Evolutionary conservation across 2,888 invertebrate species (phyloP).

Genomic region (Latrodectus elegans): DNA sequence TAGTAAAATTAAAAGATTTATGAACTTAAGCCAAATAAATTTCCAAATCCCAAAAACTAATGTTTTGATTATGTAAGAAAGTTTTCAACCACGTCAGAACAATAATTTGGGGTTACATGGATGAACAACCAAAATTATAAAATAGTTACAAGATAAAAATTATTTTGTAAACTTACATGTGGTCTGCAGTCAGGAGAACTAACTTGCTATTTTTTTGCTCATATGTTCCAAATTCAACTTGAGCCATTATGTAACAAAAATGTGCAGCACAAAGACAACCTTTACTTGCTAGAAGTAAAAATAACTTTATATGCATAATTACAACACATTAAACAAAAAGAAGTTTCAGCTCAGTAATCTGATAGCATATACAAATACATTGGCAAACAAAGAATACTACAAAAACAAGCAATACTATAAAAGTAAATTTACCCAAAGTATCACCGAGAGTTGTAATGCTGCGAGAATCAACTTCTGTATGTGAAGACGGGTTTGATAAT

Average conservation of each 20-base stretch:
- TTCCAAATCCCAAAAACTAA: too few relatives aligned
- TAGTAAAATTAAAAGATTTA: too few relatives aligned
- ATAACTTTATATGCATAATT: too few relatives aligned
- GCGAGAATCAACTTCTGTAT: constrained; percentile 84
- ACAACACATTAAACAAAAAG: neutral
- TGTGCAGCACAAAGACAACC: constrained; percentile 93
- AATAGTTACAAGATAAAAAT: neutral
- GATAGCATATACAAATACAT: neutral
- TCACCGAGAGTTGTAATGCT: constrained; percentile 81
- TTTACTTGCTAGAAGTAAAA: constrained; percentile 78
- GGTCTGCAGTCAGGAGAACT: constrained; percentile 86
- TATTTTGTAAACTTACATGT: constrained; percentile 73
- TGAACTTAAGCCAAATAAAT: too few relatives aligned
- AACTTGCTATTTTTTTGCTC: constrained; percentile 80
- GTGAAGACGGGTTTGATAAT: constrained; percentile 82
- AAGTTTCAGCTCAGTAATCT: neutral
- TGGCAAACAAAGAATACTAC: neutral
- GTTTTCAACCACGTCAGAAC: too few relatives aligned
- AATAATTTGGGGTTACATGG: too few relatives aligned
- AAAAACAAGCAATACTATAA: neutral
- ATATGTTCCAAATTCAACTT: constrained; percentile 80
- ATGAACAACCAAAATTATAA: neutral
- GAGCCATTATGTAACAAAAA: constrained; percentile 95
- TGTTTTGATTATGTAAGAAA: too few relatives aligned
- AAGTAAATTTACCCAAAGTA: constrained; percentile 75